Evolutionary conservation across 2,113 vertebrate genomes (phyloP), one percentile per base, ranked within the genome.

Genomic region (Crotophaga sulcirostris): DNA sequence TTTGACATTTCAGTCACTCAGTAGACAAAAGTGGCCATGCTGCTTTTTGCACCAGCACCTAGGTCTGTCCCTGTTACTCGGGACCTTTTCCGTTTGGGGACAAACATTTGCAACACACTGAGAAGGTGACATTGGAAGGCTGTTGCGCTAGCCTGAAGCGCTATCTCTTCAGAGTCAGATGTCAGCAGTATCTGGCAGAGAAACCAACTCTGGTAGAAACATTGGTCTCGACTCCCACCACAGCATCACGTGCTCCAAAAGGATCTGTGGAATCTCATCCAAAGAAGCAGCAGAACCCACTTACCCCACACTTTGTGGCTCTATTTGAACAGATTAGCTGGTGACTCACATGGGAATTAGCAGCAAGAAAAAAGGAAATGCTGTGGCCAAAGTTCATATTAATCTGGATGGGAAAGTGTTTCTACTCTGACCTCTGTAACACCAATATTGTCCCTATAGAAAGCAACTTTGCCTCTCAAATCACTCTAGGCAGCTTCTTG

Each of bases 1-100:
- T 96, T 68, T 62, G 70, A 79, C 77, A 75, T 94, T 94, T 96
- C 91, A 94, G 36, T 73, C 84, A 72, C 90, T 93, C 5, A 0
- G 81, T 15, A 70, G 90, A 95, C 52, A 92, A 90, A 95, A 96
- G 74, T 18, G 5, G 62, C 93, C 93, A 86, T 24, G 23, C 24
- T 73, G 33, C 36, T 64, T 90, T 86, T 75, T 45, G 51, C 45
- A 76, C 33, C 36, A 72, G 60, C 40, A 72, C 25, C 58, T 36
- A 20, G 16, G 45, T 72, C 45, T 69, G 23, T 63, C 33, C 54
- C n/a, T 75, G 12, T 76, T 73, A 62, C 59, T 87, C 62, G 44
- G n/a, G 44, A 64, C 44, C 16, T 68, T 51, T 60, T 55, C 67
- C 89, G 58, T 62, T 16, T 76, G 58, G 29, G 67, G 55, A 85